Evolutionary conservation across 2,797 vertebrate species (phyloP).

Genomic region (Chloroceryle amazona): DNA sequence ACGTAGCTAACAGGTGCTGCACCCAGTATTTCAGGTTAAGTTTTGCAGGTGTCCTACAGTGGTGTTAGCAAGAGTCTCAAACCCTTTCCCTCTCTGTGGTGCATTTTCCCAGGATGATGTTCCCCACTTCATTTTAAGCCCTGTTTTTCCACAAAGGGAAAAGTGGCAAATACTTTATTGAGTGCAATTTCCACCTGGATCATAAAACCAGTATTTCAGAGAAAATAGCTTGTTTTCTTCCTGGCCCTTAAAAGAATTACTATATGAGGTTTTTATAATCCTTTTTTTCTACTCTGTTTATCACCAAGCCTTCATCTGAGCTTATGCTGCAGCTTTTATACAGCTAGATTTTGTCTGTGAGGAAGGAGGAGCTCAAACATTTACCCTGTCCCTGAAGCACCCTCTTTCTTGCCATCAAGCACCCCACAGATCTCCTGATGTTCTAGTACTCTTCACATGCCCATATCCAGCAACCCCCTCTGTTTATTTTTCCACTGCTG

Average conservation of each 20-base stretch:
- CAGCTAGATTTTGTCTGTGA: neutral
- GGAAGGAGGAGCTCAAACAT: neutral
- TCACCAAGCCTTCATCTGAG: neutral
- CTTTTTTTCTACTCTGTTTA: neutral
- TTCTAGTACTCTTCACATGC: neutral
- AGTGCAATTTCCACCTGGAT: neutral
- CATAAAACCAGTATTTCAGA: neutral
- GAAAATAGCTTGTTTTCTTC: neutral
- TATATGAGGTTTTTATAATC: neutral
- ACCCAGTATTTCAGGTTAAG: neutral
- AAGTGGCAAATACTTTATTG: neutral
- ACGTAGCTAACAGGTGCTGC: fast-evolving
- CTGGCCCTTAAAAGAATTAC: neutral
- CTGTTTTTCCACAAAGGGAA: neutral
- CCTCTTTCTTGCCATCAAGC: neutral
- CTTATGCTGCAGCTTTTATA: neutral
- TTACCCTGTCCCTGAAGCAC: neutral
- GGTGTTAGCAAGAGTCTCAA: fast-evolving
- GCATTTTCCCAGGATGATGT: neutral
- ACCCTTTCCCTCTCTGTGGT: neutral
- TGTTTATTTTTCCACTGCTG: neutral
- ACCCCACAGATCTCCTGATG: neutral
- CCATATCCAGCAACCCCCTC: neutral
- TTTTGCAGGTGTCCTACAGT: neutral
- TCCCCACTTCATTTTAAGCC: neutral